Conservation (phyloP, 2,113 vertebrate species). For the Rhizomys pruinosus region DNA sequence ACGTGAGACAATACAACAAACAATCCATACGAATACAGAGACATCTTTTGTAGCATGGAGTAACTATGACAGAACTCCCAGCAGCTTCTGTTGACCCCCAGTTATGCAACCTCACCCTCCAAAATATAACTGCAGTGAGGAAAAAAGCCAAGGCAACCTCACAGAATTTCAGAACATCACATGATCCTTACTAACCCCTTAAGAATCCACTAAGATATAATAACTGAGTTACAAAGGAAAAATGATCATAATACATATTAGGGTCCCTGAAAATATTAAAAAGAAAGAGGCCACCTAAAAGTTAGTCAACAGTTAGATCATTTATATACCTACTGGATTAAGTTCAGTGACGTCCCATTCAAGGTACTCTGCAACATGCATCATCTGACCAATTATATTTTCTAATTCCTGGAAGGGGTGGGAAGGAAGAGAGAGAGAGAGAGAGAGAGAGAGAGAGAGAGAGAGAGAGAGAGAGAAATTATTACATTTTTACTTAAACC, state of each 20-base stretch:
- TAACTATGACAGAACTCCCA: no score
- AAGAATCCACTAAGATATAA: not conserved
- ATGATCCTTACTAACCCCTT: not conserved
- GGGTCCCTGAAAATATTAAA: not conserved
- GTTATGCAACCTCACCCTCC: not conserved
- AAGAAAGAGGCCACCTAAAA: not conserved
- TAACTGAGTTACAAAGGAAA: not conserved
- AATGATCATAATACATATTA: not conserved
- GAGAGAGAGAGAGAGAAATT: not conserved
- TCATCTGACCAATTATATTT: conserved; percentile 92
- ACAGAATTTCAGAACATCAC: not conserved
- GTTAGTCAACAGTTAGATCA: not conserved
- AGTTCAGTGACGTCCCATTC: conserved; percentile 95
- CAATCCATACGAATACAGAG: not conserved
- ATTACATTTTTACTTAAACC: not conserved
- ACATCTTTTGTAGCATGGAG: not conserved
- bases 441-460: not conserved
- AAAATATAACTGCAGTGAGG: not conserved
- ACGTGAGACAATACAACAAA: no score
- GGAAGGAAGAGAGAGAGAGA: rapidly evolving
- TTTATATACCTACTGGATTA: conserved; percentile 90
- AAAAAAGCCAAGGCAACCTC: not conserved
- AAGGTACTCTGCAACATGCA: conserved; percentile 93
- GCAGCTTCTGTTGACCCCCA: not conserved
- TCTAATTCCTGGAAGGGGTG: conserved; percentile 86